phyloP scores from a whole-genome alignment of 2,888 invertebrate genomes.

The Melanophora roralis region DNA sequence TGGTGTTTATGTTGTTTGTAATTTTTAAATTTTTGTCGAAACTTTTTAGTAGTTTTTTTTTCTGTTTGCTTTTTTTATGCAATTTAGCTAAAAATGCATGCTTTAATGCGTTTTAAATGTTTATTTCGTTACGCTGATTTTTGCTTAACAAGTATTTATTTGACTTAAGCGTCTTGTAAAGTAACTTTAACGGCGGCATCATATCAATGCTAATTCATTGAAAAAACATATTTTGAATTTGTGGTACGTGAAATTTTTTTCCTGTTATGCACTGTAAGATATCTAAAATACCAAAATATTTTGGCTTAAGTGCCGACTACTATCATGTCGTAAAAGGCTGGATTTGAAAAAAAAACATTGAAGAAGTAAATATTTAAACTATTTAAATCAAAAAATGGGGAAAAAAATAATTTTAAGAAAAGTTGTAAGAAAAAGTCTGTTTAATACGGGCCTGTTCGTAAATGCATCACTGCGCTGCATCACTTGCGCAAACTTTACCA shows the following conservation, averaged over 20 bases:
- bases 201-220: constrained; percentile 39
- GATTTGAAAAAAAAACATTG: too few relatives aligned
- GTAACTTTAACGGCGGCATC: neutral
- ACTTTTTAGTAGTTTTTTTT: constrained; percentile 15
- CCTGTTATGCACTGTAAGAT: too few relatives aligned
- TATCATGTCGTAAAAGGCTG: too few relatives aligned
- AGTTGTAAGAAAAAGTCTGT: too few relatives aligned
- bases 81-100: constrained; percentile 55
- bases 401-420: too few relatives aligned
- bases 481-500: too few relatives aligned
- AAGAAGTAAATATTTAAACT: too few relatives aligned
- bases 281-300: too few relatives aligned
- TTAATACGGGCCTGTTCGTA: too few relatives aligned
- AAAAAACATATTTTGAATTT: neutral
- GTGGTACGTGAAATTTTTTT: neutral
- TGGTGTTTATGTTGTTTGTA: neutral
- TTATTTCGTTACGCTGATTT: constrained; percentile 49
- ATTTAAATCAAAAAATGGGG: too few relatives aligned
- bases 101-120: constrained; percentile 62
- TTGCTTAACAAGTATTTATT: constrained; percentile 32
- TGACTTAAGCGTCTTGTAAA: neutral
- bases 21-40: constrained; percentile 19
- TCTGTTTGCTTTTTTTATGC: constrained; percentile 20
- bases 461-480: too few relatives aligned
- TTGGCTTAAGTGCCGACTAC: too few relatives aligned